phyloP scores from a whole-genome alignment of 2,113 vertebrate species.

The Ceratotherium simum region DNA sequence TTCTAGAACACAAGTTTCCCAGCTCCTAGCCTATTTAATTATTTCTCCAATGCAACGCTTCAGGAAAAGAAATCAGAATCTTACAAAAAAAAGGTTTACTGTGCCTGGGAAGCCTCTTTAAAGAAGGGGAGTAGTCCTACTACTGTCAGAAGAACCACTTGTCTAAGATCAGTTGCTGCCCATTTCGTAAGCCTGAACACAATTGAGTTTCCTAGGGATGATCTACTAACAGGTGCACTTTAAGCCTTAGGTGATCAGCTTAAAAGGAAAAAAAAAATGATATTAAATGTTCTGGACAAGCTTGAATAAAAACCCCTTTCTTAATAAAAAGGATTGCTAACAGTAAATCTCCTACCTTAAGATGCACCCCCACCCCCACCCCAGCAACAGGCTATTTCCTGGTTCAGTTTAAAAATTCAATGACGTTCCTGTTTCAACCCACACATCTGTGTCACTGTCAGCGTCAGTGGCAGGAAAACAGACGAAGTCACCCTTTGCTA shows the following conservation, averaged over 20 bases:
- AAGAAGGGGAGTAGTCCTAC: not conserved
- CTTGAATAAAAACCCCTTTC: slow-evolving; percentile 34
- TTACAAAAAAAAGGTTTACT: not conserved
- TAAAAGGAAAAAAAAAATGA: not conserved
- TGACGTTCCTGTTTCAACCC: slow-evolving; percentile 90
- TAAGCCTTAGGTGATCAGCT: slow-evolving; percentile 21
- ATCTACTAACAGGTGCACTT: slow-evolving; percentile 51
- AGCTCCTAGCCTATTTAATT: not conserved
- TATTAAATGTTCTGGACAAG: slow-evolving; percentile 30
- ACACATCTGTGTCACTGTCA: slow-evolving; percentile 91
- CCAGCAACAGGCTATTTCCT: slow-evolving; percentile 90
- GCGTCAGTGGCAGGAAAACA: slow-evolving; percentile 92
- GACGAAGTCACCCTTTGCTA: slow-evolving; percentile 87
- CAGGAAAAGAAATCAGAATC: not conserved
- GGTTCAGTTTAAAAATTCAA: slow-evolving; percentile 88
- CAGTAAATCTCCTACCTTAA: slow-evolving; percentile 73
- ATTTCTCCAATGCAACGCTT: not conserved
- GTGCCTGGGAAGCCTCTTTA: not conserved
- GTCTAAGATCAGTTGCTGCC: not conserved
- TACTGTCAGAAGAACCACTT: not conserved
- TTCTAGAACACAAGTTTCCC: slow-evolving; percentile 14
- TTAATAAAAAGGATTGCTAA: slow-evolving; percentile 51
- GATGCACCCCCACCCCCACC: slow-evolving; percentile 71
- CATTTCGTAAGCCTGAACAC: not conserved
- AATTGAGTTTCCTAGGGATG: not conserved